Conservation (phyloP, 2,888 invertebrate species). For the Ectropis crepuscularia region DNA sequence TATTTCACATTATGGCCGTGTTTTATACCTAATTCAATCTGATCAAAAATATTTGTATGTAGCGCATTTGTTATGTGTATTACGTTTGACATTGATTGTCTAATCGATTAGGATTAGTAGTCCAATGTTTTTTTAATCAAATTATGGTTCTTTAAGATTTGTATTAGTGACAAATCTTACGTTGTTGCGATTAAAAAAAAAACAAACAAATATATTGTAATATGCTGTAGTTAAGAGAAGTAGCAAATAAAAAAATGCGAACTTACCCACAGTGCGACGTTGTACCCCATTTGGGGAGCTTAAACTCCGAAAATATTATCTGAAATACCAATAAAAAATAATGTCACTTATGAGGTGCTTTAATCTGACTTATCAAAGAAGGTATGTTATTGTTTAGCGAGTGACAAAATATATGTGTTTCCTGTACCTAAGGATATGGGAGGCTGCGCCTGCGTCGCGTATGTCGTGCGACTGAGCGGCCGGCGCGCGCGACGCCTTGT, state of each 20-base stretch:
- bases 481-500: conserved; percentile 69
- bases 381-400: conserved; percentile 40
- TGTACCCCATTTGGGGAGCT: conserved; percentile 76
- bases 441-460: conserved; percentile 66
- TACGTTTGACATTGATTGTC: conserved; percentile 23
- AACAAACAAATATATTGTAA: not conserved
- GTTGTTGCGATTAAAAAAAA: no score
- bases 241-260: conserved; percentile 30
- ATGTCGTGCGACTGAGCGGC: conserved; percentile 72
- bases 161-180: no score
- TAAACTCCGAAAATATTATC: conserved; percentile 48
- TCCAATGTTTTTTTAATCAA: conserved; percentile 9
- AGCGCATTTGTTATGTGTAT: conserved; percentile 15
- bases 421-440: conserved; percentile 40
- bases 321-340: conserved; percentile 47
- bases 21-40: not conserved
- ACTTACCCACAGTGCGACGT: conserved; percentile 68
- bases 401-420: conserved; percentile 44
- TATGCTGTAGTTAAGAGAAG: not conserved
- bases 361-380: conserved; percentile 14
- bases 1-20: not conserved
- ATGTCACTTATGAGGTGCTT: conserved; percentile 5
- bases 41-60: no score
- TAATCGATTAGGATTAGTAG: conserved; percentile 7
- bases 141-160: not conserved